Evolutionary conservation across 2,888 invertebrate species (phyloP).

Genomic region (Rhagonycha fulva): DNA sequence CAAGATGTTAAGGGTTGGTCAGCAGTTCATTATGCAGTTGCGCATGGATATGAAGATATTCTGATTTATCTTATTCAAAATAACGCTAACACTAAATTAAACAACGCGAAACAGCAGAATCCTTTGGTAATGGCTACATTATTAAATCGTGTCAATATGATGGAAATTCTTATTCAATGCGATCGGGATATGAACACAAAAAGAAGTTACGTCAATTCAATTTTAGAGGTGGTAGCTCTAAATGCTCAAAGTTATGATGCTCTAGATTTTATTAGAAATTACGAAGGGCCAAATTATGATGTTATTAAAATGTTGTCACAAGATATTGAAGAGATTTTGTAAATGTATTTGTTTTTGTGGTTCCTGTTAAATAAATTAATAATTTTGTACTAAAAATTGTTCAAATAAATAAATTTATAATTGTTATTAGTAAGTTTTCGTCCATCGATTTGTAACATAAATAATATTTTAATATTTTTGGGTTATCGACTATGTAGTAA

Average conservation of each 20-base stretch:
- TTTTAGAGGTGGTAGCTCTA: not conserved
- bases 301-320: not conserved
- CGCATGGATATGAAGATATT: not conserved
- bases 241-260: not conserved
- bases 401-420: too few species aligned
- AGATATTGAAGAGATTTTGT: not conserved
- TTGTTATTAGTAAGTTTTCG: too few species aligned
- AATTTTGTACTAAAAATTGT: not conserved
- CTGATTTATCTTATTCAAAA: not conserved
- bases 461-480: too few species aligned
- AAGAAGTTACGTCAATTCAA: not conserved
- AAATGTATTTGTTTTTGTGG: not conserved
- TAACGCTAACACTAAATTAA: not conserved
- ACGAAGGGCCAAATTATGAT: not conserved
- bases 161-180: not conserved
- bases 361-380: not conserved
- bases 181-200: not conserved
- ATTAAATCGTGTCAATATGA: not conserved
- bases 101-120: not conserved
- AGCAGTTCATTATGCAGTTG: not conserved
- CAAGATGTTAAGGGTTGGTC: not conserved
- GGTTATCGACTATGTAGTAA: too few species aligned
- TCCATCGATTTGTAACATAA: too few species aligned
- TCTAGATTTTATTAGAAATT: not conserved
- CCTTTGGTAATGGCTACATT: not conserved